Evolutionary conservation across 2,797 vertebrate genomes (phyloP).

Genomic region (Glyptemys insculpta): DNA sequence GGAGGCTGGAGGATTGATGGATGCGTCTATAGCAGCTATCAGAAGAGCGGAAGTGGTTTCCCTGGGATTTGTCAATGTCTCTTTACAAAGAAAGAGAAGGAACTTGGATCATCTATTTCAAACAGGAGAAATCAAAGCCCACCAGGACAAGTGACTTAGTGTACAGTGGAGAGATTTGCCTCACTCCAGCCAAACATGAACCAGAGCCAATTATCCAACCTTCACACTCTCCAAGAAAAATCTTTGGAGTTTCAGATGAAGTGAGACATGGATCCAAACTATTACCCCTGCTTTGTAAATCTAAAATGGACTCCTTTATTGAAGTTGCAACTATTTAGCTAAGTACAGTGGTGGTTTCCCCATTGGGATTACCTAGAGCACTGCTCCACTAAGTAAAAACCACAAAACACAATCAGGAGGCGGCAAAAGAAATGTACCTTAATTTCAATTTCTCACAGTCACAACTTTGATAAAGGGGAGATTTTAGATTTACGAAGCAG

Average conservation of each 20-base stretch:
- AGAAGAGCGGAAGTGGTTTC: not conserved
- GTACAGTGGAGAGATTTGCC: not conserved
- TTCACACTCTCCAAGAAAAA: not conserved
- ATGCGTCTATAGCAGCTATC: conserved; percentile 45
- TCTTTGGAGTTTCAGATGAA: not conserved
- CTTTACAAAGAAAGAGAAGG: not conserved
- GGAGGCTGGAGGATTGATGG: conserved; percentile 43
- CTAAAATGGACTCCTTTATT: not conserved
- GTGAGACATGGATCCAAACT: not conserved
- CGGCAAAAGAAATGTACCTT: not conserved
- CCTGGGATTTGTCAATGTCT: not conserved
- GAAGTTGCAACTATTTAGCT: not conserved
- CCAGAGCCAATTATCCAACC: not conserved
- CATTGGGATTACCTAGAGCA: not conserved
- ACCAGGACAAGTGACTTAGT: accelerated
- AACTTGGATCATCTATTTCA: not conserved
- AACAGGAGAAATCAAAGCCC: accelerated
- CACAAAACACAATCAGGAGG: not conserved
- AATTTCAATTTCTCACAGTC: not conserved
- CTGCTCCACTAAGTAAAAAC: not conserved
- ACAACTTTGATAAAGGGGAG: not conserved
- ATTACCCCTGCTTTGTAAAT: not conserved
- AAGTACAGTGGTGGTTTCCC: not conserved
- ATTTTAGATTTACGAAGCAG: not conserved
- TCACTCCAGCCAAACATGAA: not conserved